These are phyloP conservation scores for Ictalurus furcatus DNA, from an alignment of 2,113 vertebrate species.

Conservation along the genomic window DNA sequence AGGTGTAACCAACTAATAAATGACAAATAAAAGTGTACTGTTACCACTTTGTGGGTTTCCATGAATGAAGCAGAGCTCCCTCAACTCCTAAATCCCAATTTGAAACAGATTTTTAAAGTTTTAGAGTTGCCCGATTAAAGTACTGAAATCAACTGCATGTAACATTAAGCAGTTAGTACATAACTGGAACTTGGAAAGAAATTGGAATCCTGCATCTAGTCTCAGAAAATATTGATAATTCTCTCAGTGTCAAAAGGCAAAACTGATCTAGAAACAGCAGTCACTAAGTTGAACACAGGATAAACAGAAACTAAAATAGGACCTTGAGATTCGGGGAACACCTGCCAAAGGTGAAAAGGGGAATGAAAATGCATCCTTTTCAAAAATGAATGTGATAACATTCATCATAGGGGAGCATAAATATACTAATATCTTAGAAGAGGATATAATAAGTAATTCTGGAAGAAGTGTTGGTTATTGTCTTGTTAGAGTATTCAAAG, in stretches of 20 bases:
- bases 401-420: not conserved
- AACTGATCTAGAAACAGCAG: not conserved
- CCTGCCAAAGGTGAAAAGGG: constrained; percentile 23
- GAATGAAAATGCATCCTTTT: constrained; percentile 27
- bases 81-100: not conserved
- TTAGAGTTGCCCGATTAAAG: not conserved
- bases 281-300: not conserved
- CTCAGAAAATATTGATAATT: not conserved
- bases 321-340: constrained; percentile 2
- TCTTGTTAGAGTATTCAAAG: constrained; percentile 1
- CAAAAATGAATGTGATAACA: not conserved
- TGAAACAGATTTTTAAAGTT: not conserved
- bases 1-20: too few relatives aligned
- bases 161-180: not conserved
- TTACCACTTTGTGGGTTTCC: too few relatives aligned
- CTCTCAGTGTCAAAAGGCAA: not conserved
- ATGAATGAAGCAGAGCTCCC: too few relatives aligned
- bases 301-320: not conserved
- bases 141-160: not conserved
- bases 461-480: not conserved
- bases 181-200: not conserved
- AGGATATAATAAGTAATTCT: not conserved
- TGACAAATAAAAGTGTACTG: too few relatives aligned
- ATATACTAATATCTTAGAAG: not conserved
- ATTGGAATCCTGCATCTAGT: not conserved